Evolutionary conservation across 2,888 invertebrate genomes (phyloP), one percentile per base, ranked within the genome.

Genomic region (Apamea monoglypha): DNA sequence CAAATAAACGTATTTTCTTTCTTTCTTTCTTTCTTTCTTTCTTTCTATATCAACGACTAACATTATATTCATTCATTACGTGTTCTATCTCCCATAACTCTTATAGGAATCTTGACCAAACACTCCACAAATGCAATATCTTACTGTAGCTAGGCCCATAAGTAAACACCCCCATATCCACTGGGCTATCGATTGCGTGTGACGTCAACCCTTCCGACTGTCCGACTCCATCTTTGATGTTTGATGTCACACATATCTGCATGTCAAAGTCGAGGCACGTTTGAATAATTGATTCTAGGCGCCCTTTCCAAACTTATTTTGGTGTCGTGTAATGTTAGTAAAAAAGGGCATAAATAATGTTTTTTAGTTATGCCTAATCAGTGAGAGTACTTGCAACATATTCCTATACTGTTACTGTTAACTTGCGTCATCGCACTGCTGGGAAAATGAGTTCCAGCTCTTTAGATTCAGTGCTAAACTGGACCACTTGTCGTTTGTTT

Each of bases 141-240:
- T 56, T 12, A 29, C 16, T 47, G 44, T 76, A 63, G n/a, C 56
- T 21, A 44, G 16, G 44, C 12, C 66, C n/a, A 36, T 76, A 76
- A 32, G 47, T 76, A 67, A 66, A 76, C 66, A 78, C 12, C n/a
- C n/a, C 56, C 21, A n/a, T 66, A 44, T 66, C 12, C 18, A 47
- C 18, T 47, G 32, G 44, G n/a, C 10, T 78, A 78, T 66, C n/a
- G 77, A 76, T 76, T 78, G 7, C 56, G 12, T 18, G 44, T 78
- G 66, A 67, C 56, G n/a, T 66, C 76, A 66, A 44, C 21, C 21
- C 44, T 72, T 72, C 44, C 47, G 8, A 61, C n/a, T 47, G 53
- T 50, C 36, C 50, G 67, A 50, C 32, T 68, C 44, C 36, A 47
- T 78, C n/a, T 78, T 67, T 56, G n/a, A 59, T 4, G 59, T 59